These are phyloP conservation scores for Daubentonia madagascariensis DNA, from an alignment of 2,113 vertebrate species.

Conservation along the genomic window DNA sequence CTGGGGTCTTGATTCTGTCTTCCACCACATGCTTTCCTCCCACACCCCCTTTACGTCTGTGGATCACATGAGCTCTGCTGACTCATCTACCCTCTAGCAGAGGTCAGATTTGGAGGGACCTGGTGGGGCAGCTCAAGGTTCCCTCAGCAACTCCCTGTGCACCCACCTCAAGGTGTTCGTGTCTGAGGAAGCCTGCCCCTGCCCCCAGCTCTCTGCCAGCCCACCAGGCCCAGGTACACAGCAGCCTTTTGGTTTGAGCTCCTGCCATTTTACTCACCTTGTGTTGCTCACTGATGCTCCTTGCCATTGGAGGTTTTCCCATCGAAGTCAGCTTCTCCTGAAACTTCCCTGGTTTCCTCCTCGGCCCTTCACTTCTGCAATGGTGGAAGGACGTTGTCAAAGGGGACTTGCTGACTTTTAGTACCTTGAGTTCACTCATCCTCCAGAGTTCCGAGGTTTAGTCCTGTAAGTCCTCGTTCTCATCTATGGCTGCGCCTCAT, in stretches of 20 bases:
- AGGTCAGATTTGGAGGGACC: neutral
- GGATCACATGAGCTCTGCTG: neutral
- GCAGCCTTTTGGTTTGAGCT: neutral
- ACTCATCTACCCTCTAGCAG: neutral
- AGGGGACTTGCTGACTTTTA: neutral
- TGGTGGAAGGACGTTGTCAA: neutral
- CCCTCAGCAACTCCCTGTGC: neutral
- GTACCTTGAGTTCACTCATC: neutral
- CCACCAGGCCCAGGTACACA: neutral
- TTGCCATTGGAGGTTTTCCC: neutral
- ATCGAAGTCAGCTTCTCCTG: neutral
- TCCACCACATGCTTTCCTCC: neutral
- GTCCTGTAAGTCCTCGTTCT: no score
- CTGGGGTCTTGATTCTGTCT: neutral
- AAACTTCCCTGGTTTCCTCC: neutral
- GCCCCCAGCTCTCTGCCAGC: neutral
- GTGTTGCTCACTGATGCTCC: neutral
- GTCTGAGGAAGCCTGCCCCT: neutral
- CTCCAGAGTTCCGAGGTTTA: neutral
- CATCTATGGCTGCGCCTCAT: neutral
- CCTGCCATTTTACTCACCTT: neutral
- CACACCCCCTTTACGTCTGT: neutral
- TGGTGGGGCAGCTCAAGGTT: neutral
- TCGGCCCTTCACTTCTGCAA: neutral
- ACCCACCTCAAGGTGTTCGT: rapidly evolving